Percentiles rank a stretch among this genome's conserved stretches.
Conservation (phyloP, 2,888 invertebrate genomes). For the Erpobdella octoculata region DNA sequence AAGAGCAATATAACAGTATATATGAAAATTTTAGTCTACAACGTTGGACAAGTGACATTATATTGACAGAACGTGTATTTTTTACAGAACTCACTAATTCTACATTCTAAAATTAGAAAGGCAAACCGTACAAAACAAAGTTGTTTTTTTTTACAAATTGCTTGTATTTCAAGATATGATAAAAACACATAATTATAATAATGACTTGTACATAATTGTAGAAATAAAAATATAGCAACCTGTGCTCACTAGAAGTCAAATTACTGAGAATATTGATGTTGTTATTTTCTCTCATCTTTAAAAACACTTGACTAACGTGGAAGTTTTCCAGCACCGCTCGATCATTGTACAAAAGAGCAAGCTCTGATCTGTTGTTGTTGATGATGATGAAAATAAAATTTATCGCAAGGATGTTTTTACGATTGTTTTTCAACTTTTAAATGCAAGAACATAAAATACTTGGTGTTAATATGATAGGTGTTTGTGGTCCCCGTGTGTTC, state of each 20-base stretch:
- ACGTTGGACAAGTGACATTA: too few relatives aligned
- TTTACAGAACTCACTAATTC: too few relatives aligned
- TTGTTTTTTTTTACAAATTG: too few relatives aligned
- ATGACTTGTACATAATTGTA: conserved; percentile 56
- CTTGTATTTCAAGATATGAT: too few relatives aligned
- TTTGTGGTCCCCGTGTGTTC: conserved; percentile 95
- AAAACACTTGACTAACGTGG: conserved; percentile 77
- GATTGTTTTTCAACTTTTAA: too few relatives aligned
- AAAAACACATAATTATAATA: not conserved
- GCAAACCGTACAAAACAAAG: too few relatives aligned
- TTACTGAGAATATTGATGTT: conserved; percentile 70
- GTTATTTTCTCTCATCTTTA: conserved; percentile 78
- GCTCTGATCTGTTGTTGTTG: conserved; percentile 61
- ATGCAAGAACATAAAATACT: conserved; percentile 54
- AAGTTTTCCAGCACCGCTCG: conserved; percentile 80
- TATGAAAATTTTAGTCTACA: too few relatives aligned
- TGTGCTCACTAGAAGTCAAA: conserved; percentile 79
- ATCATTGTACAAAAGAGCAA: conserved; percentile 86
- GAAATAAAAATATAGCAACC: too few relatives aligned
- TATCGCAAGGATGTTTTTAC: not conserved
- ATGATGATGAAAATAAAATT: not conserved
- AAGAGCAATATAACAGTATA: too few relatives aligned
- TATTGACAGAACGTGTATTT: too few relatives aligned
- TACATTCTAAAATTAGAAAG: too few relatives aligned
- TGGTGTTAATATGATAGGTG: conserved; percentile 92